phyloP scores from a whole-genome alignment of 2,888 invertebrate species.

The Phaedon cochleariae region DNA sequence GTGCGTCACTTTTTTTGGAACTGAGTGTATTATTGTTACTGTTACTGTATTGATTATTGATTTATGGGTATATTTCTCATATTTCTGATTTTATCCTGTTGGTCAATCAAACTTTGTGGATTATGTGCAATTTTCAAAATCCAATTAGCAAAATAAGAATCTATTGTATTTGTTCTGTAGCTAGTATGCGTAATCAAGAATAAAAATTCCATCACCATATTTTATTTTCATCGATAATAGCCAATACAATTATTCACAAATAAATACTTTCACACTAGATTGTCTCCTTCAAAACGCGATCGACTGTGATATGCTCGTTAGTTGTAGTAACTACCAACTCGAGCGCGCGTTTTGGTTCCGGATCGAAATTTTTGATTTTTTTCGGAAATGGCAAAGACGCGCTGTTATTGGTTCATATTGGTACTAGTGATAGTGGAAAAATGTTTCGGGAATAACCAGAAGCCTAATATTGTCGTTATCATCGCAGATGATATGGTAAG shows the following conservation, averaged over 20 bases:
- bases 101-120: no score
- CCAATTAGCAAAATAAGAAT: no score
- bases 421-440: neutral
- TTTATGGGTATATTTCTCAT: no score
- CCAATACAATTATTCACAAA: neutral
- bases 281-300: neutral
- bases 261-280: neutral
- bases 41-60: no score
- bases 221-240: no score
- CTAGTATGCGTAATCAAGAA: neutral
- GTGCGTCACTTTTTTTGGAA: no score
- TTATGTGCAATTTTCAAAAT: no score
- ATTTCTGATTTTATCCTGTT: no score
- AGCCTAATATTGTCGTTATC: constrained; percentile 78
- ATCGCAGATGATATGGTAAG: constrained; percentile 85
- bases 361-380: neutral
- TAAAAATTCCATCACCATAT: neutral
- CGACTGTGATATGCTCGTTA: neutral
- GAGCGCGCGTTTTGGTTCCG: neutral
- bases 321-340: neutral
- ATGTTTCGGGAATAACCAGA: constrained; percentile 22
- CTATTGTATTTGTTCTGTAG: no score
- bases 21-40: no score
- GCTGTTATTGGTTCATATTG: neutral
- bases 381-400: neutral